These are phyloP conservation scores for Drosophila pseudotakahashii DNA, from an alignment of 2,888 invertebrate species.

Conservation along the genomic window DNA sequence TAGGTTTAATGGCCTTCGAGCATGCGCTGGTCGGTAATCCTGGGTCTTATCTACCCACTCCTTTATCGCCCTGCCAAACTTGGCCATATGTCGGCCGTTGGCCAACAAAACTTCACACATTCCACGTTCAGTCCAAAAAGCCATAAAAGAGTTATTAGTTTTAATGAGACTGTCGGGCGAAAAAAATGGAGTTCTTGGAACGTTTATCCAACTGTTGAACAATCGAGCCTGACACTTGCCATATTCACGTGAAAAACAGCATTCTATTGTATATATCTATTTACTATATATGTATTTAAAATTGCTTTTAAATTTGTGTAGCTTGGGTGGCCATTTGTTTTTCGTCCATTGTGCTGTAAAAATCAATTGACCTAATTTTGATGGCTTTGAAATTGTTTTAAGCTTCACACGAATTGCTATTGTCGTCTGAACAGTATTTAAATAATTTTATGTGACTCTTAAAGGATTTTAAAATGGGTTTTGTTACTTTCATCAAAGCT, in stretches of 20 bases:
- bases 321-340: constrained; percentile 13
- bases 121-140: constrained; percentile 26
- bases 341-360: constrained; percentile 21
- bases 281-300: not conserved
- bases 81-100: constrained; percentile 33
- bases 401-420: not conserved
- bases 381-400: constrained; percentile 30
- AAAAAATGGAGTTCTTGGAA: constrained; percentile 15
- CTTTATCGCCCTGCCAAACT: constrained; percentile 13
- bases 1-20: constrained; percentile 25
- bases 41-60: constrained; percentile 16
- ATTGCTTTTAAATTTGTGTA: constrained; percentile 26
- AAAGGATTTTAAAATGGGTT: constrained; percentile 9
- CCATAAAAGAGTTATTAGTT: constrained; percentile 62
- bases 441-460: constrained; percentile 28
- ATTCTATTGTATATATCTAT: not conserved
- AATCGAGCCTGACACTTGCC: not conserved
- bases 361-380: constrained; percentile 40
- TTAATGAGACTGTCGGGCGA: constrained; percentile 36
- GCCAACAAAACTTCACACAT: constrained; percentile 37
- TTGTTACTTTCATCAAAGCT: constrained; percentile 7
- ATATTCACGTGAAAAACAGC: not conserved
- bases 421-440: constrained; percentile 25
- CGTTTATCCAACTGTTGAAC: constrained; percentile 26
- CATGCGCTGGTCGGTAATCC: constrained; percentile 19